A percentile compares a stretch with the other conserved stretches of the same genome.
Conservation (phyloP, 2,888 invertebrate genomes). For the Rhorus exstirpatorius region DNA sequence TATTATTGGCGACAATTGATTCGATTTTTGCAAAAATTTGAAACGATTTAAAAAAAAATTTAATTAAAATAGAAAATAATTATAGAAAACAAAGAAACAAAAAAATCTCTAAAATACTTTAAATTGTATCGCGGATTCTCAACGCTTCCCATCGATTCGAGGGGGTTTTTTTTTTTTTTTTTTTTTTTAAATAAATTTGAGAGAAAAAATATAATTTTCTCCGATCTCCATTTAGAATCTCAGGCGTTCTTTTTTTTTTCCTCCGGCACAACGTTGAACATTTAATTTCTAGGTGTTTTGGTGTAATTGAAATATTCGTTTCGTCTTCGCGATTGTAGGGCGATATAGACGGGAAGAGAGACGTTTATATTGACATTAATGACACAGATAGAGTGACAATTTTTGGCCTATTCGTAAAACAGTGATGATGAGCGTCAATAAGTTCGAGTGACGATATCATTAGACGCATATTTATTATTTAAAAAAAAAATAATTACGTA, state of each 20-base stretch:
- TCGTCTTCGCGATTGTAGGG: constrained; percentile 28
- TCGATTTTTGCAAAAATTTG: constrained; percentile 1
- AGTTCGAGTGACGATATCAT: neutral
- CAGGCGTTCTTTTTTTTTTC: constrained; percentile 30
- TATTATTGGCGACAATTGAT: constrained; percentile 54
- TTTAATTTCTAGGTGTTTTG: constrained; percentile 45
- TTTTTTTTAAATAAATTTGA: neutral
- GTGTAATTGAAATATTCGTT: constrained; percentile 48
- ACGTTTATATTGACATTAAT: constrained; percentile 58
- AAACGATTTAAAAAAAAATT: neutral
- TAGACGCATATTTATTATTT: neutral
- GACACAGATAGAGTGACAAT: constrained; percentile 52
- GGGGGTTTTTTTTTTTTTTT: too few species aligned
- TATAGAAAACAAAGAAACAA: constrained; percentile 1
- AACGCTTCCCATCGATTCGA: too few species aligned
- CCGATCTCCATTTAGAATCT: constrained; percentile 26
- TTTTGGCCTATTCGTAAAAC: constrained; percentile 50
- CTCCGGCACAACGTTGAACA: constrained; percentile 52
- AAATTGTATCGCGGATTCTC: too few species aligned
- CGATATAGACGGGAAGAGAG: too few species aligned
- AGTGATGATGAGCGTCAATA: neutral
- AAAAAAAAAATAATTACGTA: too few species aligned
- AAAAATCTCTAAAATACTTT: neutral
- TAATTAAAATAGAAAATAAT: neutral
- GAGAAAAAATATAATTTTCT: too few species aligned